Conservation (phyloP, 2,113 vertebrate species). For the Sardina pilchardus region DNA sequence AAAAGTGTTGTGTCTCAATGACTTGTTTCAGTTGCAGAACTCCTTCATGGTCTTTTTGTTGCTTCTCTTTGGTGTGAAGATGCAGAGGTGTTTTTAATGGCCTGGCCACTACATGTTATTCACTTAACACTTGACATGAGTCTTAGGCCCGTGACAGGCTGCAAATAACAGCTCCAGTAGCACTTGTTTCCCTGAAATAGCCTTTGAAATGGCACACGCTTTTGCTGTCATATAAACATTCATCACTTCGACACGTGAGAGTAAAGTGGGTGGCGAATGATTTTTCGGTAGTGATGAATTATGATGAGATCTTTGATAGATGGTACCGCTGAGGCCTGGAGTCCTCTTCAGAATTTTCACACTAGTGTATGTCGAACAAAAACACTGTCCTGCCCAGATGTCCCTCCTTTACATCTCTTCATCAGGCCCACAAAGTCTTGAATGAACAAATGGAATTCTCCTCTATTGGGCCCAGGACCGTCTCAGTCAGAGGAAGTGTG, state of each 20-base stretch:
- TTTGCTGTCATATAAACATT: slow-evolving; percentile 27
- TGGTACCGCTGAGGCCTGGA: background rate
- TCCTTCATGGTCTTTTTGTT: background rate
- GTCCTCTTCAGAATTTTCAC: background rate
- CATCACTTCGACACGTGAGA: slow-evolving; percentile 24
- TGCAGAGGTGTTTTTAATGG: slow-evolving; percentile 22
- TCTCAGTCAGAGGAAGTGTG: slow-evolving; percentile 38
- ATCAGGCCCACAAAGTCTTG: background rate
- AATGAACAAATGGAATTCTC: slow-evolving; percentile 8
- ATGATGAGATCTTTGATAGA: slow-evolving; percentile 18
- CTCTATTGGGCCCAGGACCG: background rate
- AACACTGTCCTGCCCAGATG: background rate
- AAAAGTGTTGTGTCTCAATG: slow-evolving; percentile 38
- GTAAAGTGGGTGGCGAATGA: background rate
- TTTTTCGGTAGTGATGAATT: slow-evolving; percentile 18
- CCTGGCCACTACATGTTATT: slow-evolving; percentile 16
- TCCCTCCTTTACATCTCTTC: background rate
- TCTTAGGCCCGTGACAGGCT: slow-evolving; percentile 3
- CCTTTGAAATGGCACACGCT: slow-evolving; percentile 28
- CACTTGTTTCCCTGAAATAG: slow-evolving; percentile 10
- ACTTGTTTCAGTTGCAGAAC: background rate
- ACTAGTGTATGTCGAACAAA: background rate
- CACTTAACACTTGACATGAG: slow-evolving; percentile 23
- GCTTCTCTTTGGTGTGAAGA: slow-evolving; percentile 21
- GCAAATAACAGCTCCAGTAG: background rate